Conservation (phyloP, 2,113 vertebrate genomes). For the Oplegnathus fasciatus region DNA sequence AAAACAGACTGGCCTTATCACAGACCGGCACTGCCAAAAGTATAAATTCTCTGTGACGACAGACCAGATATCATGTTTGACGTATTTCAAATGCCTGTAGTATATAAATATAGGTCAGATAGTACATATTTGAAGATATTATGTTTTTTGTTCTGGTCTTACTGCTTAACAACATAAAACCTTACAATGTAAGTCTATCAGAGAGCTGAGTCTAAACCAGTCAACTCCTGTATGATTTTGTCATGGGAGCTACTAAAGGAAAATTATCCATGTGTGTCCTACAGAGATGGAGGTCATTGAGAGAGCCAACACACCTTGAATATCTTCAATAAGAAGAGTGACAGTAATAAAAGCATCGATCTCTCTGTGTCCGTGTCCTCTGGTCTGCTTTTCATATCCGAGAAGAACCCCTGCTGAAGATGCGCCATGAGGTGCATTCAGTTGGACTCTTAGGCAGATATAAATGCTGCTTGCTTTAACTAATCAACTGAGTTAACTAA, state of each 20-base stretch:
- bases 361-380: not conserved
- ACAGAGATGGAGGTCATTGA: not conserved
- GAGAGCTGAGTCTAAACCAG: not conserved
- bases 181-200: not conserved
- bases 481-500: not conserved
- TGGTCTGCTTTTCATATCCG: conserved; percentile 3
- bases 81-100: not conserved
- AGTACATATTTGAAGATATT: not conserved
- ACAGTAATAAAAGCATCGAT: conserved; percentile 2
- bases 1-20: not conserved
- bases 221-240: not conserved
- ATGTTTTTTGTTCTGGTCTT: not conserved
- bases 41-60: not conserved
- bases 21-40: not conserved
- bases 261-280: not conserved
- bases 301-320: not conserved
- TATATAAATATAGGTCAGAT: not conserved
- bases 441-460: not conserved
- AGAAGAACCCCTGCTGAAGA: not conserved
- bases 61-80: not conserved
- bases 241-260: not conserved
- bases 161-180: not conserved
- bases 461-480: not conserved
- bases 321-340: not conserved
- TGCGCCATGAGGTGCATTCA: not conserved